Base-by-base conservation (phyloP, 2,113 vertebrate genomes). In the Leucoraja erinaceus region DNA sequence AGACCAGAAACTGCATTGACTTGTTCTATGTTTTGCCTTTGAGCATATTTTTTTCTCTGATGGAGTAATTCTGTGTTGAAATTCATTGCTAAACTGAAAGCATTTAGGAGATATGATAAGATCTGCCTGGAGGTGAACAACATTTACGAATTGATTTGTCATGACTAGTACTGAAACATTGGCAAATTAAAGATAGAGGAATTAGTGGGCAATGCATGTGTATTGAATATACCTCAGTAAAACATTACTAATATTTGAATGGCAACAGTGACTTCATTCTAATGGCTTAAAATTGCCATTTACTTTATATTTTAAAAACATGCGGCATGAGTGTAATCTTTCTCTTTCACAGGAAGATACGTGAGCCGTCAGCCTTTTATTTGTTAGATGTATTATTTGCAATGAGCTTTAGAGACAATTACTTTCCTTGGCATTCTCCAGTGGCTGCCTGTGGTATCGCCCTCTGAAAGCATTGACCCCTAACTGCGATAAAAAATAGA, bases 61-160 rank as follows among this genome's bases (percentile, higher is more conserved):
- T 72, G 68, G 88, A 91, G 61, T 66, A 70, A 18, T 47, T 91
- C 16, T 72, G 66, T 70, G 68, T 91, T 72, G 38, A 72, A 91
- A 72, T 72, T 91, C 31, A 91, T 72, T 72, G 68, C 66, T 74
- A 47, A 72, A 54, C 33, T 91, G 68, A 63, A 90, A 33, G 31
- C 86, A 38, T 90, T 90, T 66, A 33, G 14, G 86, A 72, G 10
- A 91, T 22, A 47, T 72, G 90, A 74, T 74, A 72, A 91, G 38
- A 63, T 68, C 68, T 91, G 68, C 66, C 90, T 91, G 18, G 90
- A 91, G 68, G 90, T 47, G 90, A 0, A 3, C 68, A 22, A 38
- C 66, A 74, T 74, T 70, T 47, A 47, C 68, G 54, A 91, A 72
- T 91, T 91, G 90, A 91, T 91, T 91, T 91, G 70, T 70, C 90